Evolutionary conservation across 1,140 invertebrate species (phyloP), one percentile per base, ranked within the genome.

Genomic region (Liolophura sinensis): DNA sequence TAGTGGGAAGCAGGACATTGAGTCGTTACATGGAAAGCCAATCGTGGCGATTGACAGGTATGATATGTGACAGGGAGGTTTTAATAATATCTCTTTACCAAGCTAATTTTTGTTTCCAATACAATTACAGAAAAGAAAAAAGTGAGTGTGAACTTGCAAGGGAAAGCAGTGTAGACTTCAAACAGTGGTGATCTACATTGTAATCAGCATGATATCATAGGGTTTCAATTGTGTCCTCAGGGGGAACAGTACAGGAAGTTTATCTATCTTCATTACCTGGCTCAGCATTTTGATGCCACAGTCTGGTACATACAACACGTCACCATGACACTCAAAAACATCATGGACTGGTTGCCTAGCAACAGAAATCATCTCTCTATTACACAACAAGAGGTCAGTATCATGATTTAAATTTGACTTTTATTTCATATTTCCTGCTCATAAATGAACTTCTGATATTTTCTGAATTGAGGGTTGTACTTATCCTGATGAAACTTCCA

Each of bases 241-340:
- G 74, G 79, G 15, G 78, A 80, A 48, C 55, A 73, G 58, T 81
- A 72, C 66, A 66, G 76, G 40, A 78, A 70, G 62, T 70, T 78
- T 22, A 65, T 78, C 6, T 78, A 79, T 47, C 65, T 81, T 16
- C 69, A 75, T 7, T 74, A 78, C 64, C 46, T 79, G 60, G 65
- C 65, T 1, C 40, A 68, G 49, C 72, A 79, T 51, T 81, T 80
- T 71, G 71, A 71, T 25, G 73, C 72, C 9, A 70, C 70, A 3
- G 46, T 75, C 11, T 73, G 73, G 70, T 80, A 76, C 61, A 70
- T 78, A 20, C 65, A 74, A 18, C 77, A 79, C 56, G 60, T 75
- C 18, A 64, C 63, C 56, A 58, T 56, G 24, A 54, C 69, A 14
- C 57, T 81, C 52, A 62, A 64, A 18, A 62, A 40, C 47, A 70